Percentiles rank a stretch among this genome's conserved stretches.
Evolutionary conservation across 2,888 invertebrate species (phyloP).

Genomic region (Epicampocera succincta): DNA sequence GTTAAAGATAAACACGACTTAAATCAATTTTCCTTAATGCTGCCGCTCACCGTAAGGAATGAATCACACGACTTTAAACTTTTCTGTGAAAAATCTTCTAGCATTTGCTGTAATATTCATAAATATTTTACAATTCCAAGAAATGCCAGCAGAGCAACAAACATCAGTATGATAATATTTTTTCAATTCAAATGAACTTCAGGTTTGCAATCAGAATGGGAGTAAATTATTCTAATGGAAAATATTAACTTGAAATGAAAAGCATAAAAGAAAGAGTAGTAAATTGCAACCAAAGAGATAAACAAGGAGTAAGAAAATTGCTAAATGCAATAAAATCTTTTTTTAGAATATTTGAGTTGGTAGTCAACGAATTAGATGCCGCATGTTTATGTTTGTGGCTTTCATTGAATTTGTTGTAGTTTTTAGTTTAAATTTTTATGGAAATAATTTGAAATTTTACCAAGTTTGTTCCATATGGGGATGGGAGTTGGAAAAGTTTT

Average conservation of each 20-base stretch:
- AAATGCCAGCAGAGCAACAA: conserved; percentile 2
- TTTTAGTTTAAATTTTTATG: not conserved
- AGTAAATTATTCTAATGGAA: conserved; percentile 58
- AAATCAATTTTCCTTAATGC: no score
- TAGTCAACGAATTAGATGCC: not conserved
- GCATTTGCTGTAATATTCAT: not conserved
- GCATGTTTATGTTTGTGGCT: not conserved
- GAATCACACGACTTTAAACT: not conserved
- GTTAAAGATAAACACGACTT: no score
- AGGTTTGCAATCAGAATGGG: conserved; percentile 28
- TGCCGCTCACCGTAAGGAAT: no score
- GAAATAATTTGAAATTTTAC: no score
- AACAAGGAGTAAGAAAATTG: not conserved
- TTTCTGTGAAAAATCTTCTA: conserved; percentile 24
- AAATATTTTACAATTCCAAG: conserved; percentile 1
- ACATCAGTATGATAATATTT: conserved; percentile 16
- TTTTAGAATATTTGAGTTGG: not conserved
- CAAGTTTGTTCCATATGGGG: no score
- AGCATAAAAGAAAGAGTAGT: not conserved
- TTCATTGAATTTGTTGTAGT: not conserved
- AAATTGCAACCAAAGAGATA: not conserved
- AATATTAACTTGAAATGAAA: conserved; percentile 48
- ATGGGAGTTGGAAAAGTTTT: no score
- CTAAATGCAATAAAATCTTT: conserved; percentile 24
- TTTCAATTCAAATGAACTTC: conserved; percentile 46